Base-by-base conservation (phyloP, 2,888 invertebrate species). In the Slavum lentiscoides region DNA sequence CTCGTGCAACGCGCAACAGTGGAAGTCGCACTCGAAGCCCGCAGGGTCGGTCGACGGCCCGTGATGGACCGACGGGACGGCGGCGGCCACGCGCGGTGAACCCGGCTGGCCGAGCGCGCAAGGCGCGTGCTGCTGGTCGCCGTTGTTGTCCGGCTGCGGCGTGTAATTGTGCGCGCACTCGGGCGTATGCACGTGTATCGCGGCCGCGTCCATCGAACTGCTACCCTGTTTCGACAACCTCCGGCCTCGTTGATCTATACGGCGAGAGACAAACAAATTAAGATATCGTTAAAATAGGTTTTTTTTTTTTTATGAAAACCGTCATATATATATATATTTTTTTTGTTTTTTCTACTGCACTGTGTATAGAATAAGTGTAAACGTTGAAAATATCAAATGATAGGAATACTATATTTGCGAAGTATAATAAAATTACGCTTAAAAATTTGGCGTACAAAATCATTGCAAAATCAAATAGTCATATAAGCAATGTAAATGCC, bases 1-100 rank as follows among this genome's bases (percentile, higher is more conserved):
- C 87, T 96, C 95, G 90, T 96, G 96, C 85, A 96, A 89, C 84
- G 96, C 94, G 88, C 96, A 96, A 88, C 96, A 96, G 88, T 96
- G 96, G 88, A 96, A 96, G 89, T 96, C 96, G 89, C 96, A 96
- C 88, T 96, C 67, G 91, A 89, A 84, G 89, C 90, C 83, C 49
- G 49, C 13, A 89, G 89, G 64, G 49, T 81, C 82, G 72, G 74
- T 66, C 67, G 69, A 68, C 62, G 80, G 69, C 73, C 37, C 74
- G 61, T 59, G 74, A 15, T 49, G 49, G 49, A 49, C 15, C n/a
- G 39, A 83, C 85, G 84, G 91, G 87, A 86, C 53, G 81, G 15
- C 11, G 87, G 86, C 53, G 81, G 15, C 11, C 43, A n/a, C 6
- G 58, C 75, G 15, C 64, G 82, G 13, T 11, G 49, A 49, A 13